Percentiles rank a stretch among this genome's conserved stretches.
These are phyloP conservation scores for Harlomillsia oculata DNA, from an alignment of 1,140 invertebrate species.

Conservation along the genomic window DNA sequence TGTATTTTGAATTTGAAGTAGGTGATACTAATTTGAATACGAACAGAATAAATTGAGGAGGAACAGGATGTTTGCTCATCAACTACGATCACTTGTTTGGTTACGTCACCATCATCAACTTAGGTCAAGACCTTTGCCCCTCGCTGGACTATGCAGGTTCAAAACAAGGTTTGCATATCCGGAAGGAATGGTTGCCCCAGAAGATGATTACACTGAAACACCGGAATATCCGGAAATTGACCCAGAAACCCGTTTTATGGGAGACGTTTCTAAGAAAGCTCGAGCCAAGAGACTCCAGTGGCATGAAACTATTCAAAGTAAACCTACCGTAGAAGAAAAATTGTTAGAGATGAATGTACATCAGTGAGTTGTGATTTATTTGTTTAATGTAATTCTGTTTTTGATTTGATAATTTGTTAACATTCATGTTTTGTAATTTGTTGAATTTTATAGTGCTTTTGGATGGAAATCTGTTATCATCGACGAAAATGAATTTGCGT, in stretches of 20 bases:
- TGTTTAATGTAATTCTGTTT: neutral
- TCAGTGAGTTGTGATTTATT: neutral
- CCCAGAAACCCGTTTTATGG: conserved; percentile 52
- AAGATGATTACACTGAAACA: conserved; percentile 15
- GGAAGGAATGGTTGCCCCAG: conserved; percentile 10
- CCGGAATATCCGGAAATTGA: conserved; percentile 56
- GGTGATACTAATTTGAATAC: too few relatives aligned
- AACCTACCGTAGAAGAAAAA: conserved; percentile 70
- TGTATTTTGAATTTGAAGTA: too few relatives aligned
- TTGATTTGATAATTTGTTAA: neutral
- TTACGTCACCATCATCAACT: neutral
- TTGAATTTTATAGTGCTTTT: conserved; percentile 51
- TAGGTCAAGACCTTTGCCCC: neutral
- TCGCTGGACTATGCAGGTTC: neutral
- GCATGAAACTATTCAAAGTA: conserved; percentile 51
- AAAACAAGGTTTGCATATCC: conserved; percentile 25
- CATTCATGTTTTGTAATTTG: neutral
- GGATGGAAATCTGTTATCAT: conserved; percentile 58
- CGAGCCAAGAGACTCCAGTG: conserved; percentile 42
- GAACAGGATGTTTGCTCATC: conserved; percentile 1
- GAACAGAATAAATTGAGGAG: neutral
- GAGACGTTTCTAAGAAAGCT: conserved; percentile 39
- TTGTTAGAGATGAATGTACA: conserved; percentile 68
- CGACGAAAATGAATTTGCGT: conserved; percentile 50
- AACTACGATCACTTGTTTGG: neutral